Base-by-base conservation (phyloP, 35 echinoderm and acorn worm genomes). In the Acanthaster planci region DNA sequence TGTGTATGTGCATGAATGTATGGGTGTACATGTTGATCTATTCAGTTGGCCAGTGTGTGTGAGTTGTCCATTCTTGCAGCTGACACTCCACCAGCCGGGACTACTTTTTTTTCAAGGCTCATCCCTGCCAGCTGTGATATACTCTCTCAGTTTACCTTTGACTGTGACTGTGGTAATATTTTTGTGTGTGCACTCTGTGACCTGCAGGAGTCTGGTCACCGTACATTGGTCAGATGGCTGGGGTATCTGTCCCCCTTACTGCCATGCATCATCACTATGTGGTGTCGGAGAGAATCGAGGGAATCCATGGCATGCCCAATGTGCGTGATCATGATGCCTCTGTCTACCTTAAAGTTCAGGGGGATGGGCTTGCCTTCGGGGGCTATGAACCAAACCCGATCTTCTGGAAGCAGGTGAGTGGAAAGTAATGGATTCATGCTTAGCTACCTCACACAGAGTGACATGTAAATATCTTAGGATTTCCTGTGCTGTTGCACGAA, bases 271-370 rank as follows among this genome's bases (percentile, higher is more conserved):
- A 97, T 93, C 90, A 91, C 8, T 97, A 97, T 54, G 76, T 97
- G 10, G 94, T 97, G 8, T 85, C 94, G 0, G 94, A 97, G 37
- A 64, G 94, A 39, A 92, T 97, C 32, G 94, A 97, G 76, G 94
- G 94, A 0, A 90, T 97, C 32, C 87, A 93, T 36, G 90, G 90
- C 40, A 87, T 97, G 94, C 94, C 94, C 0, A 97, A 97, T 26
- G 87, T 97, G 8, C n/a, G 94, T 29, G 94, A 97, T 80, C 94
- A 97, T 85, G 91, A 97, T 87, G 87, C 90, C 2, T 97, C 94
- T 15, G 67, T 93, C 0, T 97, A 97, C 77, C 64, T 97, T 8
- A 97, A 97, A 72, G 83, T 97, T 35, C 94, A 97, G 54, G 94
- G 94, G 27, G 94, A 97, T 85, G 90, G 77, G 7, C 35, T 97